Base-by-base conservation (phyloP, 2,113 vertebrate genomes). In the Triplophysa siluroides region DNA sequence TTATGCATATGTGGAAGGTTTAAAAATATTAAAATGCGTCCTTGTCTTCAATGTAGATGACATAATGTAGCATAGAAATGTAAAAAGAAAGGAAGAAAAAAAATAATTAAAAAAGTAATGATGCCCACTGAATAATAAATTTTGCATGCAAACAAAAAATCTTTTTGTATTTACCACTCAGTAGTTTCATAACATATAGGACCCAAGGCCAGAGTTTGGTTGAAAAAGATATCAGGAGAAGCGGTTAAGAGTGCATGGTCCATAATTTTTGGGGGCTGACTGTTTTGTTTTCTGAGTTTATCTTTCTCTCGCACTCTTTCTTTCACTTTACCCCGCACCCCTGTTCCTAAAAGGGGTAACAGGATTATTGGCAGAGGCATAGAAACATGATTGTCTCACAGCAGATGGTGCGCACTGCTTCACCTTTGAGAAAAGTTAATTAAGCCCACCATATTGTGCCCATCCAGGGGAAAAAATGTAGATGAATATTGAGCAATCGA, bases 401-500 rank as follows among this genome's bases (percentile, higher is more conserved):
- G 95, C 98, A 99, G 98, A 98, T 99, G 98, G 98, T 96, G 96
- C 94, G 93, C 95, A 97, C 95, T 95, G 95, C 95, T 98, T 98
- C 98, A 98, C 96, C 97, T 98, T 96, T 97, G 94, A 97, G 96
- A 94, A 96, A 96, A 98, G 96, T 98, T 99, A 98, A 99, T 99
- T 98, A 99, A 98, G 96, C 94, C 95, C 92, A 93, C 95, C 96
- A 98, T 98, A 96, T 98, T 98, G 96, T 95, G 94, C 93, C 94
- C 92, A 95, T 98, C 95, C 94, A 95, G 95, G 95, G 95, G 93
- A 97, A 89, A 26, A 97, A 96, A 96, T 94, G 94, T 92, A 95
- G 95, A 97, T 96, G 96, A 96, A 98, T 97, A 97, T 96, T 95
- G 95, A 97, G 96, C 95, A 95, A 97, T 98, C 94, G 93, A 97